Conservation (phyloP, 2,113 vertebrate genomes). For the Lycocorax pyrrhopterus region DNA sequence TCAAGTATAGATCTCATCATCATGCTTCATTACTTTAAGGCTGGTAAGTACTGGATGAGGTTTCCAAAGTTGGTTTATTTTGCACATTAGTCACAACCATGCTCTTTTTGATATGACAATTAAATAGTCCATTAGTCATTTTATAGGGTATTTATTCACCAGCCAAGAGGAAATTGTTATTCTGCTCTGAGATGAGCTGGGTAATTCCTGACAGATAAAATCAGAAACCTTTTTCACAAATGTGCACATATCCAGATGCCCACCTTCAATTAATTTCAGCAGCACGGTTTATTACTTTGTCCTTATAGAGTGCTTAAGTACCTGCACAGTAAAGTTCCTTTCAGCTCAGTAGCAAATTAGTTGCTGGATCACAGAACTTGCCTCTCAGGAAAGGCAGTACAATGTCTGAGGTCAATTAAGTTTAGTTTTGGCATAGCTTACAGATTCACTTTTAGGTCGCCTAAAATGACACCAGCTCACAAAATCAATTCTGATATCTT, state of each 20-base stretch:
- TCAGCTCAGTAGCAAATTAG: conserved; percentile 5
- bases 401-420: conserved; percentile 24
- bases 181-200: conserved; percentile 16
- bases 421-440: background rate
- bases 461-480: background rate
- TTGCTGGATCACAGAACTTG: background rate
- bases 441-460: background rate
- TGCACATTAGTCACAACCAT: conserved; percentile 55
- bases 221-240: conserved; percentile 6
- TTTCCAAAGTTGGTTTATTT: conserved; percentile 58
- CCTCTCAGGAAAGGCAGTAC: background rate
- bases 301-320: conserved; percentile 30
- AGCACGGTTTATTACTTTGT: conserved; percentile 42
- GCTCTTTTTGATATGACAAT: conserved; percentile 33
- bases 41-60: conserved; percentile 15
- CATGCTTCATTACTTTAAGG: conserved; percentile 52
- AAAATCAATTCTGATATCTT: background rate
- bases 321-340: conserved; percentile 1
- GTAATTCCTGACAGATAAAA: conserved; percentile 52
- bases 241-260: background rate
- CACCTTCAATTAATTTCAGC: conserved; percentile 47
- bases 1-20: conserved; percentile 15
- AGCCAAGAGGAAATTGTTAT: conserved; percentile 49
- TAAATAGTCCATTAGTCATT: conserved; percentile 66
- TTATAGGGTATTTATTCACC: conserved; percentile 53